phyloP scores from a whole-genome alignment of 2,797 vertebrate genomes.

The Okamejei kenojei region DNA sequence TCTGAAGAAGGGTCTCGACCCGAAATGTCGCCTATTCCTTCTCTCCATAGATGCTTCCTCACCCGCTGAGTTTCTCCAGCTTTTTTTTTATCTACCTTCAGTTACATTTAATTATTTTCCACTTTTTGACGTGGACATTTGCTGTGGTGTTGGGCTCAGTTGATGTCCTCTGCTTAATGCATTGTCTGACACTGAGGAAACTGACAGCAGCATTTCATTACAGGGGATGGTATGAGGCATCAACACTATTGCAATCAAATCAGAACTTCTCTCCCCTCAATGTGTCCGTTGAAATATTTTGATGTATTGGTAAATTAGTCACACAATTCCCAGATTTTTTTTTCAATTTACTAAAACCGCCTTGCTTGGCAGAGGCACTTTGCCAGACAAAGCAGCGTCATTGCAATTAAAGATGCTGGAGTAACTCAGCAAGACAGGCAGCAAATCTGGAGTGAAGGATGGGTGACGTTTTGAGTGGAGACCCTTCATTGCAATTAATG shows the following conservation, averaged over 20 bases:
- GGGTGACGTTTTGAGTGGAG: too few relatives aligned
- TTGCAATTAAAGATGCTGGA: too few relatives aligned
- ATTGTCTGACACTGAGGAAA: conserved; percentile 7
- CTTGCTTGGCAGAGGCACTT: not conserved
- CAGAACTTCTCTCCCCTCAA: conserved; percentile 12
- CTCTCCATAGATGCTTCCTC: too few relatives aligned
- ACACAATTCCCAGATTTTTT: not conserved
- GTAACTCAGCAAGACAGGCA: too few relatives aligned
- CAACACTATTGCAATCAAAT: not conserved
- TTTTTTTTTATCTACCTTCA: too few relatives aligned
- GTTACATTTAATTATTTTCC: not conserved
- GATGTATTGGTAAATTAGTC: not conserved
- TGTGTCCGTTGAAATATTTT: conserved; percentile 9
- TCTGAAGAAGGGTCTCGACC: too few relatives aligned
- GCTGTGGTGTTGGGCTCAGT: not conserved
- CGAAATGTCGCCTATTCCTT: too few relatives aligned
- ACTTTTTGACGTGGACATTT: not conserved
- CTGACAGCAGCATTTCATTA: conserved; percentile 8
- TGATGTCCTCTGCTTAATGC: not conserved
- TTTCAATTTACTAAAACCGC: conserved; percentile 11
- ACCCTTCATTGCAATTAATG: not conserved
- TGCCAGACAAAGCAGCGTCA: not conserved
- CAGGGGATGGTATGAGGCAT: not conserved
- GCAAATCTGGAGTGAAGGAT: too few relatives aligned
- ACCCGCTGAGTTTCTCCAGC: too few relatives aligned